Conservation (phyloP, 2,113 vertebrate genomes). For the Cyphotilapia sp. region DNA sequence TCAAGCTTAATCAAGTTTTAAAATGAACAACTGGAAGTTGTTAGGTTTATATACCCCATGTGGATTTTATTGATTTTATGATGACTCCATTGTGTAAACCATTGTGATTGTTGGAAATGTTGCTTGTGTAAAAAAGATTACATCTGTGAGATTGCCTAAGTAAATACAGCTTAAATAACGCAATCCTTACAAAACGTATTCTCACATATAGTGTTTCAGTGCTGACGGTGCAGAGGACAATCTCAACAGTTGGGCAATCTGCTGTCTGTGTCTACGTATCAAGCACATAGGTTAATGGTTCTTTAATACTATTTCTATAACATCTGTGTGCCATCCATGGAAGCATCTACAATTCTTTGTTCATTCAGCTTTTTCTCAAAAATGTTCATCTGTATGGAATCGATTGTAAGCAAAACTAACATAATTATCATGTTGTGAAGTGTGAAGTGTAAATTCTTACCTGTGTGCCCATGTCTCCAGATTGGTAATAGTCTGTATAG, state of each 20-base stretch:
- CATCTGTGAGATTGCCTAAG: neutral
- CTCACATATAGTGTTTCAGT: neutral
- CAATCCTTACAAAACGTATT: neutral
- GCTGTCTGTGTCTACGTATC: neutral
- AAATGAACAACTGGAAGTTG: neutral
- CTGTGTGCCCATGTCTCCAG: constrained; percentile 54
- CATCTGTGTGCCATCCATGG: neutral
- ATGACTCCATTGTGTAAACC: neutral
- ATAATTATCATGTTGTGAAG: neutral
- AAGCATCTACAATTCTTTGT: neutral
- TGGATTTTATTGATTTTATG: neutral
- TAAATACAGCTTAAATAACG: neutral
- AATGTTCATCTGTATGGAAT: neutral
- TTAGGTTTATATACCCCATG: neutral
- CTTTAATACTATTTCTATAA: neutral
- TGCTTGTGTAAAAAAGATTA: neutral
- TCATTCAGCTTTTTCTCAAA: neutral
- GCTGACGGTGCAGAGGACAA: neutral
- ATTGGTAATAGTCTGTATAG: constrained; percentile 44
- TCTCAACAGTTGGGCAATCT: neutral
- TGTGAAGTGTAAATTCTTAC: constrained; percentile 17
- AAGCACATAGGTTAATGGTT: neutral
- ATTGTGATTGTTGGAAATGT: neutral
- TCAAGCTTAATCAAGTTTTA: neutral
- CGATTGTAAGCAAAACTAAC: neutral